Percentiles rank a stretch among this genome's conserved stretches.
These are phyloP conservation scores for Acanthornis magna DNA, from an alignment of 2,797 vertebrate genomes.

Conservation along the genomic window DNA sequence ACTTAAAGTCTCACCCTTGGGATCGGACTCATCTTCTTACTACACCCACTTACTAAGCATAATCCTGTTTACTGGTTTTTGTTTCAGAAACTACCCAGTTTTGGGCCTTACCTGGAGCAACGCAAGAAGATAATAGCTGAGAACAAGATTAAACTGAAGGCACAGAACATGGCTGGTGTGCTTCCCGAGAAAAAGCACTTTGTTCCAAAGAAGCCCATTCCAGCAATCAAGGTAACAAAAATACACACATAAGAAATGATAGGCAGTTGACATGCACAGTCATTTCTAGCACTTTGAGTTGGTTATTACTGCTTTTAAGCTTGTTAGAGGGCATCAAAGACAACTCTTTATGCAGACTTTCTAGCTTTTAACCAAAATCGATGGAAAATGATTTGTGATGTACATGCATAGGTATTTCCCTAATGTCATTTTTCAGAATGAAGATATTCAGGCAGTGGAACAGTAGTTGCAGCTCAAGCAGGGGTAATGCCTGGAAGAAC, in stretches of 20 bases:
- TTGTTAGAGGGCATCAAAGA: constrained; percentile 51
- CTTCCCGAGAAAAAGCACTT: constrained; percentile 63
- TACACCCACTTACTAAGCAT: neutral
- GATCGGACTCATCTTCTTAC: neutral
- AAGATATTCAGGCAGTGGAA: neutral
- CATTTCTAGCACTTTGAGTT: constrained; percentile 33
- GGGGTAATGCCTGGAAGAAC: neutral
- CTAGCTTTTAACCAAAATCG: constrained; percentile 35
- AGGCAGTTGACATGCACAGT: constrained; percentile 24
- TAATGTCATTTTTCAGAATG: constrained; percentile 6
- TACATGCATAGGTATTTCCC: neutral
- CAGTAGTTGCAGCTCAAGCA: neutral
- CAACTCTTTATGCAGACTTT: constrained; percentile 34
- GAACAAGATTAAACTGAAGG: constrained; percentile 72
- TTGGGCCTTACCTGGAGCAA: constrained; percentile 82
- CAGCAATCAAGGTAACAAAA: constrained; percentile 80
- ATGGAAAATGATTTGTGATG: constrained; percentile 8
- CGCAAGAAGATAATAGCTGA: constrained; percentile 80
- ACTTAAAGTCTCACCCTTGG: neutral
- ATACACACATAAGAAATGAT: constrained; percentile 42
- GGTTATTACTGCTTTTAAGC: constrained; percentile 63
- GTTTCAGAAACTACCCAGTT: constrained; percentile 79
- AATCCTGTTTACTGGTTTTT: neutral
- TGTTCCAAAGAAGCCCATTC: constrained; percentile 74
- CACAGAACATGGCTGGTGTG: neutral